Base-by-base conservation (phyloP, 1,140 invertebrate genomes). In the Pseudomyrmex dendroicus region DNA sequence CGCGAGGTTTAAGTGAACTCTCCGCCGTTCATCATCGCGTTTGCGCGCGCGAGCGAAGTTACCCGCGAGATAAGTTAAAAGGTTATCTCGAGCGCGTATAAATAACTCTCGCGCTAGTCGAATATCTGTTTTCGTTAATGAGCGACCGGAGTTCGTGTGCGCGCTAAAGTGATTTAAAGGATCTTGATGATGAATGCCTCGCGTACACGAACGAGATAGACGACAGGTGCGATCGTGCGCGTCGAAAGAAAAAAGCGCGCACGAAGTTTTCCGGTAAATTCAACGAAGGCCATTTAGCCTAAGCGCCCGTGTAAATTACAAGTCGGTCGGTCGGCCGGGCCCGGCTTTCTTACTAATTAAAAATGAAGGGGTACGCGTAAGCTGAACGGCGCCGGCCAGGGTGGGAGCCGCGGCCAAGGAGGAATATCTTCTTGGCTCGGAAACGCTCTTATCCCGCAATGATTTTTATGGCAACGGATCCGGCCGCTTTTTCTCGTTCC, bases 101-200 rank as follows among this genome's bases (percentile, higher is more conserved):
- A 70, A 78, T 78, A 46, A 20, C 64, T 48, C 57, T 70, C 66
- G 44, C 76, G 66, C 66, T 67, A 67, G 76, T 80, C 76, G 66
- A 76, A 73, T 82, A 73, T 82, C 80, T 62, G 61, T 73, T 82
- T 82, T 82, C 80, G 80, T 76, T 73, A 73, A 82, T 82, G 80
- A 73, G 80, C 61, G 57, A 48, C 57, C 59, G 48, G 61, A 48
- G 61, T 82, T 76, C 61, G 57, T 73, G 63, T 56, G 48, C 54
- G 70, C 66, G 10, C 35, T 61, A 72, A 80, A 82, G 80, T 82
- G 48, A 74, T 82, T 82, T 74, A 73, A 74, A 82, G 48, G 59
- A 82, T 74, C 72, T 62, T 48, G 80, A 82, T 73, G 80, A 82
- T 73, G 59, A 74, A 82, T 73, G 82, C 20, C 17, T 10, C 52